Percentiles rank a stretch among this genome's conserved stretches.
These are phyloP conservation scores for Setophaga kirtlandii DNA, from an alignment of 2,113 vertebrate species.

Conservation along the genomic window DNA sequence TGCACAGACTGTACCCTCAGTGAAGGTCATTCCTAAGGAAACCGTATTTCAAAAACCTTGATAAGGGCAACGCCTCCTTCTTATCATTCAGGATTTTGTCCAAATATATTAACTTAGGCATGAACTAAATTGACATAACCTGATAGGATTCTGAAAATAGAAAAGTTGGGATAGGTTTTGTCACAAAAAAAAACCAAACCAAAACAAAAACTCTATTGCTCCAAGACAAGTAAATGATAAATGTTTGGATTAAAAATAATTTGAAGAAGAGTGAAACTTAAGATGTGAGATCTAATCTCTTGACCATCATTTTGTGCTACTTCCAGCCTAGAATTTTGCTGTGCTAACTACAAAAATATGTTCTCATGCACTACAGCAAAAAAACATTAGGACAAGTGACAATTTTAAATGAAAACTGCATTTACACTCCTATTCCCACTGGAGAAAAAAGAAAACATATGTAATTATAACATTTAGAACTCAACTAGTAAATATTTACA, in stretches of 20 bases:
- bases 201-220: neutral
- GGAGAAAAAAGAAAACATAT: neutral
- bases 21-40: conserved; percentile 61
- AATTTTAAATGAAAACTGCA: neutral
- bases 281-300: neutral
- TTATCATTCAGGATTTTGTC: conserved; percentile 48
- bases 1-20: conserved; percentile 12
- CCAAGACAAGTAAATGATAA: neutral
- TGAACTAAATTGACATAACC: neutral
- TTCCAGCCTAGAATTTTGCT: neutral
- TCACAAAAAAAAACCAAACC: neutral
- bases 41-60: conserved; percentile 18
- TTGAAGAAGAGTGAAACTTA: neutral
- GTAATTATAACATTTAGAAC: neutral
- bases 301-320: neutral
- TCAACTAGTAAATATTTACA: neutral
- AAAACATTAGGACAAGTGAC: neutral
- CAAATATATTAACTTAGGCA: neutral
- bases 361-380: neutral
- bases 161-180: neutral
- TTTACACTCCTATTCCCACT: neutral
- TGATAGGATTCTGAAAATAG: neutral
- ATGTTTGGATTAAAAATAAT: neutral
- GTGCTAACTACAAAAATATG: neutral
- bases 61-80: conserved; percentile 37